Percentiles rank a stretch among this genome's conserved stretches.
These are phyloP conservation scores for Synergus laeviventris DNA, from an alignment of 2,888 invertebrate genomes.

Conservation along the genomic window DNA sequence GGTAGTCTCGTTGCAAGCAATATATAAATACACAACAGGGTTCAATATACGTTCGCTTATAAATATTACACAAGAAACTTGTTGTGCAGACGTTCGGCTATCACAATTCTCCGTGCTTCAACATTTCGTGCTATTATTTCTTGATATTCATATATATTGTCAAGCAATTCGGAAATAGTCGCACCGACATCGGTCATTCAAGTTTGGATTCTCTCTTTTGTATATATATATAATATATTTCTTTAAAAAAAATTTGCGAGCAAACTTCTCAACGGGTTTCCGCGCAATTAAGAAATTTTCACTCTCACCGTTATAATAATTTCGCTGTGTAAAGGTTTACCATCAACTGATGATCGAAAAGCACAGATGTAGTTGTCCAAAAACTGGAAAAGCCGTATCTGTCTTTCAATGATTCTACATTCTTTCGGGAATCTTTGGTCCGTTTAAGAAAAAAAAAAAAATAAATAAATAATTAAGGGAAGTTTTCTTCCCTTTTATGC, in stretches of 20 bases:
- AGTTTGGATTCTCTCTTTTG: not conserved
- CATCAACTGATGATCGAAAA: constrained; percentile 13
- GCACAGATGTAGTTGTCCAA: not conserved
- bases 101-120: constrained; percentile 55
- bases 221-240: constrained; percentile 32
- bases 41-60: constrained; percentile 42
- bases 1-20: constrained; percentile 51
- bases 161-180: constrained; percentile 26
- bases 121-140: constrained; percentile 30
- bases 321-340: not conserved
- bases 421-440: constrained; percentile 40
- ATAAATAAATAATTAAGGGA: constrained; percentile 36
- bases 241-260: too few relatives aligned
- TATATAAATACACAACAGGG: constrained; percentile 54
- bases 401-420: constrained; percentile 4
- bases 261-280: constrained; percentile 17
- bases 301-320: constrained; percentile 8
- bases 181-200: constrained; percentile 23
- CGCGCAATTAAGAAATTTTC: not conserved
- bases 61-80: constrained; percentile 42
- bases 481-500: constrained; percentile 44
- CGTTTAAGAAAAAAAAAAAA: constrained; percentile 45
- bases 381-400: not conserved
- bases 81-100: constrained; percentile 51
- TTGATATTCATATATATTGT: constrained; percentile 16